A percentile compares a stretch with the other conserved stretches of the same genome.
Evolutionary conservation across 2,888 invertebrate genomes (phyloP).

Genomic region (Marronus borbonicus): DNA sequence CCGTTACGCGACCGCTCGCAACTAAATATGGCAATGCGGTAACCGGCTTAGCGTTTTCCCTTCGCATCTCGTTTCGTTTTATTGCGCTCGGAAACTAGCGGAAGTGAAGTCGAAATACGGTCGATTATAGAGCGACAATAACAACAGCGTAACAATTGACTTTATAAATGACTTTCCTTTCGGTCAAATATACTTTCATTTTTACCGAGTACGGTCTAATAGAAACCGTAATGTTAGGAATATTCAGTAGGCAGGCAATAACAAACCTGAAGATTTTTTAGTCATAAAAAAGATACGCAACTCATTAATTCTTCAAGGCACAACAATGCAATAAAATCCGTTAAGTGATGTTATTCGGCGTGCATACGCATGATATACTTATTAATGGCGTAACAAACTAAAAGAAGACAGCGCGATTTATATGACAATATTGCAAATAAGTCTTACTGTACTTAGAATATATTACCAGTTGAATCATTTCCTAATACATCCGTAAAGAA

Average conservation of each 20-base stretch:
- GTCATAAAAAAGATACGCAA: neutral
- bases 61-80: conserved; percentile 18
- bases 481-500: no score
- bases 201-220: neutral
- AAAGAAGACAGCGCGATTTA: no score
- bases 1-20: conserved; percentile 32
- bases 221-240: neutral
- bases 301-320: neutral
- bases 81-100: conserved; percentile 17
- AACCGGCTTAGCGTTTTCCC: conserved; percentile 17
- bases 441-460: no score
- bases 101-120: conserved; percentile 20
- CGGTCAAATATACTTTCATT: neutral
- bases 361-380: neutral
- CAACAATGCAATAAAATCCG: conserved; percentile 14
- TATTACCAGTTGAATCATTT: no score
- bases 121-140: neutral
- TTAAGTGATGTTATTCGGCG: neutral
- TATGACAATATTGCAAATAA: no score
- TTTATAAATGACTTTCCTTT: conserved; percentile 19
- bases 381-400: no score
- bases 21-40: conserved; percentile 31
- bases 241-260: neutral
- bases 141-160: neutral
- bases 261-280: neutral